Base-by-base conservation (phyloP, 1,140 invertebrate species). In the Drosophila dunni region DNA sequence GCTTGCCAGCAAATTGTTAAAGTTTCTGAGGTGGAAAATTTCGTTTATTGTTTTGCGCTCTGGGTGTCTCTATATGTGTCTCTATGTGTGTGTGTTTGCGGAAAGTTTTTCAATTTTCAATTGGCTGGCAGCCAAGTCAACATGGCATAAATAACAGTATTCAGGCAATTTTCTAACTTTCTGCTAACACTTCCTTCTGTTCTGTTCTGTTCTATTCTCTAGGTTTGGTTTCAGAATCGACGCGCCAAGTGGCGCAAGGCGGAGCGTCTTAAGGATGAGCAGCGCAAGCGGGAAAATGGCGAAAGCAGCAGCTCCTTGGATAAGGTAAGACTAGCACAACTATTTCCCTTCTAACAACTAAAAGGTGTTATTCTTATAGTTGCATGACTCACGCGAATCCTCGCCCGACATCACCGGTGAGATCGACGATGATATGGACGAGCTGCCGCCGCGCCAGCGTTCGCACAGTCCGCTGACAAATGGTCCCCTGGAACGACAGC, bases 181-280 rank as follows among this genome's bases (percentile, higher is more conserved):
- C 20, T 15, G 24, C 68, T 77, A 65, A 76, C 56, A 69, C 42
- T 58, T 60, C 51, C 20, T 44, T 36, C 7, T 8, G n/a, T 11
- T 7, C 48, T 76, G 7, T 3, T 33, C 40, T 8, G 8, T 34
- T 9, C 40, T 7, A 50, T 8, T 38, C 57, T 13, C 9, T 90
- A 98, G 97, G 97, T 98, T 2, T 98, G 97, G 97, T 98, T 98
- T 91, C 97, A 98, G 95, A 98, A 98, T 92, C 94, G 97, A 36
- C 93, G 97, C 48, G 97, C 97, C 36, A 98, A 98, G 93, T 98
- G 97, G 97, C 94, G 97, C 67, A 98, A 98, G 93, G 97, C 96
- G 42, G 97, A 98, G 90, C 94, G 97, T 15, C 94, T 98, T 83
- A 97, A 97, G 93, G 97, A 98, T 90, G 97, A 98, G 91, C 97